Conservation (phyloP, 2,888 invertebrate species). For the Apotomis betuletana region DNA sequence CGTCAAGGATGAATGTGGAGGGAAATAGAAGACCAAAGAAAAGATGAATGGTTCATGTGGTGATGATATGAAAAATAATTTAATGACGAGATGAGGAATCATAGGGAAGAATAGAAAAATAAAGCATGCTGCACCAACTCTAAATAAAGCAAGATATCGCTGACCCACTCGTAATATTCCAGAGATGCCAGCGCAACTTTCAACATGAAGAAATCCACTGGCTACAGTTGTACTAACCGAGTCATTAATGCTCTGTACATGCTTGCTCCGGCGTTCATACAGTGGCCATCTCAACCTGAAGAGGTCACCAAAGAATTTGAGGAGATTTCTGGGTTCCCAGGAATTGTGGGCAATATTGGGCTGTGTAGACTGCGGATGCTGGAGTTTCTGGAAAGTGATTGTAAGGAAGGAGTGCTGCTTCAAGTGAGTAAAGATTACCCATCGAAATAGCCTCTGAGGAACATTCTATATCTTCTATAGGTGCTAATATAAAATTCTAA, state of each 20-base stretch:
- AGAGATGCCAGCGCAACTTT: conserved; percentile 12
- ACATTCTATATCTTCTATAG: too few relatives aligned
- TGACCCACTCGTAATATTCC: not conserved
- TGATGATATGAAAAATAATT: too few relatives aligned
- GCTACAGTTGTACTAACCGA: conserved; percentile 14
- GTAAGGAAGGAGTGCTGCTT: not conserved
- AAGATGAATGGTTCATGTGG: too few relatives aligned
- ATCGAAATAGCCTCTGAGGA: too few relatives aligned
- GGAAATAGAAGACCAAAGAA: too few relatives aligned
- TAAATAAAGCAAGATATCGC: too few relatives aligned
- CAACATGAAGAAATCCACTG: conserved; percentile 17
- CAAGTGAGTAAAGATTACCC: not conserved
- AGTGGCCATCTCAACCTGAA: conserved; percentile 10
- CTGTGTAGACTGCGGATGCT: not conserved
- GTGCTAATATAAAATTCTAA: too few relatives aligned
- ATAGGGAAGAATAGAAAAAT: too few relatives aligned
- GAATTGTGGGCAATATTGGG: not conserved
- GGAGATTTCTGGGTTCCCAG: not conserved
- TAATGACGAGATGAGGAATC: too few relatives aligned
- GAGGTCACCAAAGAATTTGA: not conserved
- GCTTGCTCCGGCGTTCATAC: conserved; percentile 6
- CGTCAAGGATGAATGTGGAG: too few relatives aligned
- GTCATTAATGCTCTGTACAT: not conserved
- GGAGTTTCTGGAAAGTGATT: not conserved
- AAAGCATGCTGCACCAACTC: too few relatives aligned